Evolutionary conservation across 2,888 invertebrate genomes (phyloP).

Genomic region (Callimorpha dominula): DNA sequence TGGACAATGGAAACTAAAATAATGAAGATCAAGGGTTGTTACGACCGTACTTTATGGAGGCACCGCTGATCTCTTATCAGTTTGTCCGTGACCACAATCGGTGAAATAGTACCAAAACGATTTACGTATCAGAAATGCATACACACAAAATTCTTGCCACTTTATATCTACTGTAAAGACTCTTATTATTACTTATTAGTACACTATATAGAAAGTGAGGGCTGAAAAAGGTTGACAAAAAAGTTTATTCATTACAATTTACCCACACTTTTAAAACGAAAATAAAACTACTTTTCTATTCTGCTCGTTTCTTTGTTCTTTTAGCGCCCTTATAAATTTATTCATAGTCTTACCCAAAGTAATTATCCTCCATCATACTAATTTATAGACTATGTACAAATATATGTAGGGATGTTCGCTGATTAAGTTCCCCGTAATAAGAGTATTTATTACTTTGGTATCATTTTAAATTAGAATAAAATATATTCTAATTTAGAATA

Average conservation of each 20-base stretch:
- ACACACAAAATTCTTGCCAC: no score
- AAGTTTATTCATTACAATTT: neutral
- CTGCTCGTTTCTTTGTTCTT: constrained; percentile 4
- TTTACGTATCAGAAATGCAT: neutral
- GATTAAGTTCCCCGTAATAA: constrained; percentile 14
- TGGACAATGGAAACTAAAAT: no score
- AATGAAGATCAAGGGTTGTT: no score
- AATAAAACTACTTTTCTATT: neutral
- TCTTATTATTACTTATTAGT: no score
- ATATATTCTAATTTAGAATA: no score
- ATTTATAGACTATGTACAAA: constrained; percentile 9
- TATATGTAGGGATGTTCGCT: constrained; percentile 8
- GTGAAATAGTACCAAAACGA: neutral
- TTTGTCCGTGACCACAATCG: neutral
- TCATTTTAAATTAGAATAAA: neutral
- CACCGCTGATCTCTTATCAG: neutral
- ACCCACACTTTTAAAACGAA: constrained; percentile 8
- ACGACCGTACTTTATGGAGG: neutral
- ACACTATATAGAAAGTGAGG: neutral
- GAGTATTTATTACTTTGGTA: neutral
- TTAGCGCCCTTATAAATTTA: constrained; percentile 11
- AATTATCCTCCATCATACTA: constrained; percentile 15
- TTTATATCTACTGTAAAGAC: no score
- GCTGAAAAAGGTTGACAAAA: neutral
- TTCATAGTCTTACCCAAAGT: constrained; percentile 18